These are phyloP conservation scores for Actinia tenebrosa DNA, from an alignment of 64 coral and sea anemone species.

Conservation along the genomic window DNA sequence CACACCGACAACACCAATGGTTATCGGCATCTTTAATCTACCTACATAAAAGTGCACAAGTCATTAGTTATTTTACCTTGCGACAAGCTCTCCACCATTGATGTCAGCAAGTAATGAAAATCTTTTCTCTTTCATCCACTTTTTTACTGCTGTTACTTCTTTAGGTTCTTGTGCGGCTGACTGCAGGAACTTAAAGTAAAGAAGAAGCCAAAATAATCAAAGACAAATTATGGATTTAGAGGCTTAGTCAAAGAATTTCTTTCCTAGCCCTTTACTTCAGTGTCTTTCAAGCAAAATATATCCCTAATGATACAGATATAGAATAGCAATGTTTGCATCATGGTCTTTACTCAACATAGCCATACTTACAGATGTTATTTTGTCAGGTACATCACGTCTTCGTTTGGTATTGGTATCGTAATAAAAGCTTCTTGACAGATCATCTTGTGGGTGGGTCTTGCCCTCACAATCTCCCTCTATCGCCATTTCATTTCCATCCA, in stretches of 20 bases:
- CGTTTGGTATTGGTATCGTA: slow-evolving; percentile 32
- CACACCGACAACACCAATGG: too few relatives aligned
- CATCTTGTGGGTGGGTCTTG: slow-evolving; percentile 25
- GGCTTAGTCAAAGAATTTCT: too few relatives aligned
- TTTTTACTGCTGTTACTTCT: slow-evolving; percentile 75
- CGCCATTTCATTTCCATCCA: slow-evolving; percentile 69
- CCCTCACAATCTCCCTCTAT: slow-evolving; percentile 57
- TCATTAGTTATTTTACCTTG: slow-evolving; percentile 36
- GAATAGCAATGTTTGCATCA: background rate
- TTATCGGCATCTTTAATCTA: too few relatives aligned
- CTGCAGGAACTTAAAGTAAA: slow-evolving; percentile 46
- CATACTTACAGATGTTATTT: slow-evolving; percentile 37
- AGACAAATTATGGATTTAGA: background rate
- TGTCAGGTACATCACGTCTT: slow-evolving; percentile 41
- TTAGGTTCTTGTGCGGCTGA: slow-evolving; percentile 49
- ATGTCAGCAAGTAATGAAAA: slow-evolving; percentile 88
- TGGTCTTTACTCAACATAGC: background rate
- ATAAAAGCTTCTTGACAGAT: slow-evolving; percentile 67
- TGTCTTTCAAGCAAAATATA: too few relatives aligned
- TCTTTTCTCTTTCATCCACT: slow-evolving; percentile 70
- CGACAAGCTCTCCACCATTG: slow-evolving; percentile 79
- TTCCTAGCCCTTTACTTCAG: too few relatives aligned
- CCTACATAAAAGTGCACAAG: background rate
- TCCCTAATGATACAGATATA: too few relatives aligned
- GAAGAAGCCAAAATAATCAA: background rate